phyloP scores from a whole-genome alignment of 2,113 vertebrate species.

The Rhea pennata region DNA sequence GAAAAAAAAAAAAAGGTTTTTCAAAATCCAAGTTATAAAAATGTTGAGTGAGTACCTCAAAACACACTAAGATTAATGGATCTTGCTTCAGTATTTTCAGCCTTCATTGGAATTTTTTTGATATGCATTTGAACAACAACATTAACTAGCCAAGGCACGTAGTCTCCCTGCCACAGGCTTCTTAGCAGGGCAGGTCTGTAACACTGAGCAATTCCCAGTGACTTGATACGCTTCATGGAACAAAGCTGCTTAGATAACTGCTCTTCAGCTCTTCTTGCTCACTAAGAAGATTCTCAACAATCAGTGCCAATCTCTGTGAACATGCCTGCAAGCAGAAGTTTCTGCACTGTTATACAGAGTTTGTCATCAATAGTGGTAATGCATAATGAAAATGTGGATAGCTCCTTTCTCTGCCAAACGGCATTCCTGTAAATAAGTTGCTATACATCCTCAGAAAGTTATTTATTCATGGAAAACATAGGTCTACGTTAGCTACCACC shows the following conservation, averaged over 20 bases:
- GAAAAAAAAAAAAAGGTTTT: neutral
- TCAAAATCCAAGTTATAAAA: neutral
- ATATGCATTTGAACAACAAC: neutral
- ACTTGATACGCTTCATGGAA: neutral
- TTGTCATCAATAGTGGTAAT: neutral
- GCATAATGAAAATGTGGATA: neutral
- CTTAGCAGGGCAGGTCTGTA: neutral
- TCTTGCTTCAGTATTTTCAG: neutral
- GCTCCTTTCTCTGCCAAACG: neutral
- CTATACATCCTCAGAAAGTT: neutral
- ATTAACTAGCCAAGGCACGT: neutral
- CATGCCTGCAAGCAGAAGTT: neutral
- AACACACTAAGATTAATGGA: neutral
- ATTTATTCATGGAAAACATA: neutral
- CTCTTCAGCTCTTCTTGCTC: neutral
- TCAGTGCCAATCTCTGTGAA: neutral
- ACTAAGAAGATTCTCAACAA: neutral
- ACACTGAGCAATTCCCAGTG: neutral
- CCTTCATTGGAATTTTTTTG: neutral
- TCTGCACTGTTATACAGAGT: neutral
- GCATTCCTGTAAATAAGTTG: neutral
- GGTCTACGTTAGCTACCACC: neutral
- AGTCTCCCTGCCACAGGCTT: neutral
- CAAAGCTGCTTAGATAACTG: slow-evolving; percentile 27
- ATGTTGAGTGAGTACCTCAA: neutral